phyloP scores from a whole-genome alignment of 2,888 invertebrate genomes.

The Laspeyria flexula region DNA sequence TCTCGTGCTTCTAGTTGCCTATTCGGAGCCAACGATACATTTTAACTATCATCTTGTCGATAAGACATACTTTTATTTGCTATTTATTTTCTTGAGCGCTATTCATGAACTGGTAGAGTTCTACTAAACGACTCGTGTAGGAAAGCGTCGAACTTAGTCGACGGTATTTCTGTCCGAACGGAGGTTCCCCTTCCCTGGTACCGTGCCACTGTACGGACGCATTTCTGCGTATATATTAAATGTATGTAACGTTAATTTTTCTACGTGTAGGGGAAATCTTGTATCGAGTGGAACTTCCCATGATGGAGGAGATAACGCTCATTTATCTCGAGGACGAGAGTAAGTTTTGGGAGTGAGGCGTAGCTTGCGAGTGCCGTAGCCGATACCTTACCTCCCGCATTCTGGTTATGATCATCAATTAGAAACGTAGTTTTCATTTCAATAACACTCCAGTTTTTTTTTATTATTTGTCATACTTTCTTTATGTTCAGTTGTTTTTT shows the following conservation, averaged over 20 bases:
- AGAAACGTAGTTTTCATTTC: constrained; percentile 85
- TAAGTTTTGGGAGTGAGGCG: constrained; percentile 88
- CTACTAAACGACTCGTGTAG: constrained; percentile 47
- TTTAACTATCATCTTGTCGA: constrained; percentile 54
- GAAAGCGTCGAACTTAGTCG: constrained; percentile 30
- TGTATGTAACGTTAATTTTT: constrained; percentile 86
- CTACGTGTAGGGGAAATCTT: constrained; percentile 93
- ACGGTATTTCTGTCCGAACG: constrained; percentile 34
- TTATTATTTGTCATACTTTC: constrained; percentile 77
- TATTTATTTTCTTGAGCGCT: constrained; percentile 71
- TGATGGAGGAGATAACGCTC: constrained; percentile 97
- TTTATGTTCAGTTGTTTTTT: constrained; percentile 75
- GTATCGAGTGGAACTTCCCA: constrained; percentile 96
- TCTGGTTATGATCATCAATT: constrained; percentile 87
- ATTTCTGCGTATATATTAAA: constrained; percentile 62
- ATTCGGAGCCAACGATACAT: constrained; percentile 62
- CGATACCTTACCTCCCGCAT: constrained; percentile 86
- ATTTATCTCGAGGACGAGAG: constrained; percentile 96
- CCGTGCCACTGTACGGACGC: constrained; percentile 47
- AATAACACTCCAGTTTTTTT: constrained; percentile 84
- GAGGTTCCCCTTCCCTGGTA: constrained; percentile 40
- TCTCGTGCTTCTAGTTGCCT: constrained; percentile 86
- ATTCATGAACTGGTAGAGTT: constrained; percentile 63
- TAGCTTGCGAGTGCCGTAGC: constrained; percentile 89
- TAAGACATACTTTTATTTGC: constrained; percentile 66